Percentiles rank a stretch among this genome's conserved stretches.
phyloP scores from a whole-genome alignment of 2,888 invertebrate species.

The Notodonta dromedarius region DNA sequence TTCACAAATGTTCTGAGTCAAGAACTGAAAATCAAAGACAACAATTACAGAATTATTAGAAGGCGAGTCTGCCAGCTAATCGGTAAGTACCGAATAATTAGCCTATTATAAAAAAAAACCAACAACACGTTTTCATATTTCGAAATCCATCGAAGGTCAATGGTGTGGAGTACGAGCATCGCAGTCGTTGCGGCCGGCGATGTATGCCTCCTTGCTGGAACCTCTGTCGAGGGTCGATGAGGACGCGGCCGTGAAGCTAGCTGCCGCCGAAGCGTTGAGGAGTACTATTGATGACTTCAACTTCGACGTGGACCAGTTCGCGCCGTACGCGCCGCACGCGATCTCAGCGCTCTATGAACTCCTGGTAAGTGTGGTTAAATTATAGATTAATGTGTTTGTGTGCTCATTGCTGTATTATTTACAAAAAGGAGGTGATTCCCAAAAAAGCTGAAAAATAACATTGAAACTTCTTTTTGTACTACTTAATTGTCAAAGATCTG shows the following conservation, averaged over 20 bases:
- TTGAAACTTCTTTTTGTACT: too few species aligned
- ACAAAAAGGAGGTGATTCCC: too few species aligned
- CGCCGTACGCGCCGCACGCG: constrained; percentile 91
- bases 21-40: constrained; percentile 92
- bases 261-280: constrained; percentile 93
- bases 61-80: constrained; percentile 94
- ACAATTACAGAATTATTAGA: constrained; percentile 93
- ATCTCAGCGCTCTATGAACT: constrained; percentile 92
- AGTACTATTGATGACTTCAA: constrained; percentile 96
- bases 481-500: too few species aligned
- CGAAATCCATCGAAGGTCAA: constrained; percentile 64
- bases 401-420: too few species aligned
- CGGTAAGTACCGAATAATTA: constrained; percentile 71
- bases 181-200: constrained; percentile 89
- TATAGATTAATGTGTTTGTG: too few species aligned
- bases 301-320: constrained; percentile 93
- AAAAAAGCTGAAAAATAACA: too few species aligned
- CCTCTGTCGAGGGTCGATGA: constrained; percentile 87
- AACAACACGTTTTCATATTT: neutral
- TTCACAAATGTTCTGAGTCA: constrained; percentile 91
- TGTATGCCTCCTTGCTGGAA: constrained; percentile 91
- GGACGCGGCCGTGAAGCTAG: constrained; percentile 94
- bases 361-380: constrained; percentile 78
- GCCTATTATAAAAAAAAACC: too few species aligned
- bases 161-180: constrained; percentile 94